Base-by-base conservation (phyloP, 1,140 invertebrate species). In the Bombus pyrosoma region DNA sequence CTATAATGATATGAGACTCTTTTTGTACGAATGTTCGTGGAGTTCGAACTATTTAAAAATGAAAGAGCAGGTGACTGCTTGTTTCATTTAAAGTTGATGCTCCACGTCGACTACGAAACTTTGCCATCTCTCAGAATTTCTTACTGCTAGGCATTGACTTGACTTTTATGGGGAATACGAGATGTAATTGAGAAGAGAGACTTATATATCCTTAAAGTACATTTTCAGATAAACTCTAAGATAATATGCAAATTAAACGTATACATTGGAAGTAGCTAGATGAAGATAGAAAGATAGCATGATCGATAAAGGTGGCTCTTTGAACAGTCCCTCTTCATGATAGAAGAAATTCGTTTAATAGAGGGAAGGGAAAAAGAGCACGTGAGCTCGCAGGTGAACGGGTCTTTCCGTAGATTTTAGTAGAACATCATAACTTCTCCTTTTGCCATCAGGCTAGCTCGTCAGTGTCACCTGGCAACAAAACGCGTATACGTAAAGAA, bases 301-400 rank as follows among this genome's bases (percentile, higher is more conserved):
- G 73, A 74, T 74, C n/a, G 22, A 53, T 22, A 32, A 75, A 53
- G 22, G 18, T 13, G n/a, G 13, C 28, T 28, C 69, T 43, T 72
- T n/a, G 10, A 39, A 69, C 10, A 10, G 10, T 8, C n/a, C 18
- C 9, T 73, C 32, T 53, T 32, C 43, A 41, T 28, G 41, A 22
- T 75, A 32, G 32, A 59, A 18, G 6, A 74, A 47, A 57, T 75
- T 53, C 59, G 12, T 39, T n/a, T 34, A 22, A n/a, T n/a, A 25
- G 9, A 9, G 32, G 18, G 32, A 72, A 41, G 4, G 28, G 4
- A 43, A 53, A 6, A 13, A 37, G 73, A 22, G 6, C 25, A 80
- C 81, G 86, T 87, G 90, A 93, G 90, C 89, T 90, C 88, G 87
- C 75, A 87, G 90, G 92, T 88, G 90, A 91, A 93, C 89, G 90